A percentile compares a stretch with the other conserved stretches of the same genome.
phyloP scores from a whole-genome alignment of 1,140 invertebrate genomes.

The Nymphalis io region DNA sequence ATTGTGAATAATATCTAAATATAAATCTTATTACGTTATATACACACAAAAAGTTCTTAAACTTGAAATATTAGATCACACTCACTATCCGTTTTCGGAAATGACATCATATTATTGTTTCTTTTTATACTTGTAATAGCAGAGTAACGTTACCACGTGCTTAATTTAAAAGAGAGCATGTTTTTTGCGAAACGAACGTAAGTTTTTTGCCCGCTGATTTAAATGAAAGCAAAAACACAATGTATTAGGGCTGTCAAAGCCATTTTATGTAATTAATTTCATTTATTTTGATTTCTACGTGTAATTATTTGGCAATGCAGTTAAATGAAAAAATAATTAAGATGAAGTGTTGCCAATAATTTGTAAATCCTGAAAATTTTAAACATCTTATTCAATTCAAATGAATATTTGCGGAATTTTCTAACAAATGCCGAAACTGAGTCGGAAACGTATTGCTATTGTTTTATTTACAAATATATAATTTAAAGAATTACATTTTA shows the following conservation, averaged over 20 bases:
- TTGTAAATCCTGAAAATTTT: no score
- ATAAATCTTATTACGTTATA: no score
- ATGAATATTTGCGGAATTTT: no score
- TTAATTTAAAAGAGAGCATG: conserved; percentile 67
- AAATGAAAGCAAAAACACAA: conserved; percentile 40
- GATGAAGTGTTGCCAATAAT: no score
- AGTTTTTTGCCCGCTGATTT: conserved; percentile 29
- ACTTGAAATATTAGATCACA: conserved; percentile 46
- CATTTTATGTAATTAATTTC: no score
- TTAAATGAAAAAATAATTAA: not conserved
- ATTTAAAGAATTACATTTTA: no score
- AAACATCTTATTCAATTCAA: no score
- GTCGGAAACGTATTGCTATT: no score
- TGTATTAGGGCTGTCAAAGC: conserved; percentile 21
- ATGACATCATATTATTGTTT: conserved; percentile 69
- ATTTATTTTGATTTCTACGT: no score
- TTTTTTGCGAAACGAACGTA: conserved; percentile 50
- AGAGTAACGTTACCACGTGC: conserved; percentile 55
- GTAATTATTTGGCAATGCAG: not conserved
- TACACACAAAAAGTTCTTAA: conserved; percentile 1
- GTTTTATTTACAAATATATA: no score
- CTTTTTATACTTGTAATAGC: conserved; percentile 54
- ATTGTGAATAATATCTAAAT: no score
- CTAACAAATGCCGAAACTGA: no score
- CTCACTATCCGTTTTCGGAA: conserved; percentile 46